These are phyloP conservation scores for Chironomus tepperi DNA, from an alignment of 1,140 invertebrate species.

Conservation along the genomic window DNA sequence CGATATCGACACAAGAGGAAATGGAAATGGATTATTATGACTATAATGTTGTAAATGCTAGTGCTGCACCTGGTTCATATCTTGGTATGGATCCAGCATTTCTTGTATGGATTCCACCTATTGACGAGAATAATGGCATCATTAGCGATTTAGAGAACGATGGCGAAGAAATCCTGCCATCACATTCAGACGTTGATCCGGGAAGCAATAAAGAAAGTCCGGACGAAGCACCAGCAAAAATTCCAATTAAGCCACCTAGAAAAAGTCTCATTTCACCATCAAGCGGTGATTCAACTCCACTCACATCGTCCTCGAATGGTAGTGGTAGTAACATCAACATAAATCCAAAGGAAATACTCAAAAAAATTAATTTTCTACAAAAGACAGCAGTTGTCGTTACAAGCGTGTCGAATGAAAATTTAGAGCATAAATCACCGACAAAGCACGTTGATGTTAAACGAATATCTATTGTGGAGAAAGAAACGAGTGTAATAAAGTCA, in stretches of 20 bases:
- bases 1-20: constrained; percentile 61
- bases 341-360: not conserved
- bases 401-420: not conserved
- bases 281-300: not conserved
- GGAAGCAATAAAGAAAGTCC: constrained; percentile 47
- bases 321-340: not conserved
- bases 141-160: constrained; percentile 26
- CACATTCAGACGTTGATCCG: constrained; percentile 42
- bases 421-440: not conserved
- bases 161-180: constrained; percentile 44
- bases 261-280: constrained; percentile 1
- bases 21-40: constrained; percentile 82
- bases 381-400: not conserved
- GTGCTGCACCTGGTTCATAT: constrained; percentile 71
- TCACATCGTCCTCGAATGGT: not conserved
- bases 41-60: constrained; percentile 71
- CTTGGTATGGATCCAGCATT: constrained; percentile 80
- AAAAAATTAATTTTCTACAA: constrained; percentile 17
- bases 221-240: constrained; percentile 31
- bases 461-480: constrained; percentile 36
- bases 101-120: constrained; percentile 75
- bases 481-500: constrained; percentile 42
- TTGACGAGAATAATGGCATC: constrained; percentile 45
- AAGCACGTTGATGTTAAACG: not conserved
- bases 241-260: constrained; percentile 8